Conservation (phyloP, 2,797 vertebrate genomes). For the Geotria australis region DNA sequence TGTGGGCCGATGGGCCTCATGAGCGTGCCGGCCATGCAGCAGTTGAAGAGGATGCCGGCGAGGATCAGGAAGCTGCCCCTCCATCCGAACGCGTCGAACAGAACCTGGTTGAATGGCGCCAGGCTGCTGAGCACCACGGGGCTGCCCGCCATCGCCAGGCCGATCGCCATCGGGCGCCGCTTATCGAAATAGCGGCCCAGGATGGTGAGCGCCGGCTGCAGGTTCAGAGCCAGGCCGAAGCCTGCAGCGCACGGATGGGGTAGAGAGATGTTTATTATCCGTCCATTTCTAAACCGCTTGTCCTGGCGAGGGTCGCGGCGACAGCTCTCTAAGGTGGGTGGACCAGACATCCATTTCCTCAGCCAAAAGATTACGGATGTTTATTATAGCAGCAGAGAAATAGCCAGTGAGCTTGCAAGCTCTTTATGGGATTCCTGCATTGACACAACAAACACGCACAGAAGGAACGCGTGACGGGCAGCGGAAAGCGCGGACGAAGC, state of each 20-base stretch:
- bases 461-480: no score
- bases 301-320: no score
- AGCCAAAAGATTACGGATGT: no score
- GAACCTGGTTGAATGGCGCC: slow-evolving; percentile 77
- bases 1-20: slow-evolving; percentile 37
- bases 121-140: slow-evolving; percentile 76
- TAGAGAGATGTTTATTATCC: no score
- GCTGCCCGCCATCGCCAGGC: slow-evolving; percentile 79
- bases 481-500: no score
- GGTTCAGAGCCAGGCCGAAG: slow-evolving; percentile 73
- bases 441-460: no score
- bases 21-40: slow-evolving; percentile 61
- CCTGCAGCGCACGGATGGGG: slow-evolving; percentile 27
- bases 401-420: no score
- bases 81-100: slow-evolving; percentile 66
- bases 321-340: no score
- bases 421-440: no score
- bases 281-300: no score
- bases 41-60: slow-evolving; percentile 52
- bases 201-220: slow-evolving; percentile 80
- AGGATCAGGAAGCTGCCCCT: slow-evolving; percentile 79
- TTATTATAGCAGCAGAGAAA: no score
- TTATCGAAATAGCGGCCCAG: slow-evolving; percentile 70
- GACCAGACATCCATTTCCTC: no score
- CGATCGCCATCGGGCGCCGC: slow-evolving; percentile 69